Evolutionary conservation across 2,888 invertebrate genomes (phyloP).

Genomic region (Pseudanteris insignis): DNA sequence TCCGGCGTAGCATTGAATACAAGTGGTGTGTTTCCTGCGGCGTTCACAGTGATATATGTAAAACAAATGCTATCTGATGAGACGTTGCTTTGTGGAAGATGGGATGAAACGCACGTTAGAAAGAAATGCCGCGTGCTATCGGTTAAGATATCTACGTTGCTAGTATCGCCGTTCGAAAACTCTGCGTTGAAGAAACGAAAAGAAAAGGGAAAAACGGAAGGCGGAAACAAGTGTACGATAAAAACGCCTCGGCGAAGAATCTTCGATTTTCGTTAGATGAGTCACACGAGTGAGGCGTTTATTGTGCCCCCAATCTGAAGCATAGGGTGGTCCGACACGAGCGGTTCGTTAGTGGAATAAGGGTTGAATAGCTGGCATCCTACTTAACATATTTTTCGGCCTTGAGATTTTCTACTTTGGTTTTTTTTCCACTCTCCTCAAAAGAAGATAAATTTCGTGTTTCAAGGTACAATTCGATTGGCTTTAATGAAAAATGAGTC

Average conservation of each 20-base stretch:
- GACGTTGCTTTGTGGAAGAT: constrained; percentile 61
- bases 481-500: neutral
- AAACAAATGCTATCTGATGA: constrained; percentile 67
- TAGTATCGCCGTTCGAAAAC: constrained; percentile 39
- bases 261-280: constrained; percentile 26
- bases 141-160: constrained; percentile 44
- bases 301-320: constrained; percentile 2
- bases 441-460: neutral
- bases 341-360: constrained; percentile 5
- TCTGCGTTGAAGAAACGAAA: neutral
- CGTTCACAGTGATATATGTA: constrained; percentile 62
- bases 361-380: constrained; percentile 5
- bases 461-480: too few species aligned
- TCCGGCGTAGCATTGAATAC: constrained; percentile 52
- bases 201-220: constrained; percentile 3
- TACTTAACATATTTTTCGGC: constrained; percentile 1
- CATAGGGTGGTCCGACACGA: constrained; percentile 1
- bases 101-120: constrained; percentile 55
- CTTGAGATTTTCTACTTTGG: neutral
- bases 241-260: constrained; percentile 9
- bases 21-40: constrained; percentile 59
- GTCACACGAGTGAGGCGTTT: constrained; percentile 13
- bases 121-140: constrained; percentile 45
- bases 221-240: neutral
- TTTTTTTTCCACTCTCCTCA: neutral